phyloP scores from a whole-genome alignment of 2,113 vertebrate species.

The Triplophysa siluroides region DNA sequence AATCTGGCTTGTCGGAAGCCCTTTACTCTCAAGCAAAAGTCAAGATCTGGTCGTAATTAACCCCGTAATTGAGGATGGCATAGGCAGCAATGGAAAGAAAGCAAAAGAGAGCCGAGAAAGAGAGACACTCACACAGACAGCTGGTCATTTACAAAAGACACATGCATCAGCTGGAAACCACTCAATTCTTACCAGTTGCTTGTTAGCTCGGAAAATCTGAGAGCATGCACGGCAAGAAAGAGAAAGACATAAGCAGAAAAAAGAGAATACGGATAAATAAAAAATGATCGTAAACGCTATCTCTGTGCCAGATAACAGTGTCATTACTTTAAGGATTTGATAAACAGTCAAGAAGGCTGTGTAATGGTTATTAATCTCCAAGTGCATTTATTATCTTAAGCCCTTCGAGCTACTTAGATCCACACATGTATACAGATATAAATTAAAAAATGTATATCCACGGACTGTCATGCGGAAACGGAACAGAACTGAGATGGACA shows the following conservation, averaged over 20 bases:
- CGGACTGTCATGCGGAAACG: background rate
- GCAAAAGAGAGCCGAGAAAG: background rate
- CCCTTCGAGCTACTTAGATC: background rate
- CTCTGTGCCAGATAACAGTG: background rate
- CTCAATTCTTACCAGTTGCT: constrained; percentile 89
- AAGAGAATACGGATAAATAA: constrained; percentile 50
- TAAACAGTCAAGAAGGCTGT: constrained; percentile 19
- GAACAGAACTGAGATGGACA: background rate
- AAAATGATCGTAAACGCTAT: background rate
- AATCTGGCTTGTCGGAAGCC: constrained; percentile 18
- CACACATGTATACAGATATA: background rate
- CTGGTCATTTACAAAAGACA: constrained; percentile 49
- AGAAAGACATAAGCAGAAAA: constrained; percentile 72
- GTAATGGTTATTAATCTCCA: background rate
- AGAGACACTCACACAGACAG: constrained; percentile 9
- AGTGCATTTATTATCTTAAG: background rate
- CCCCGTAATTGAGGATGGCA: constrained; percentile 31
- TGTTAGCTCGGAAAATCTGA: constrained; percentile 92
- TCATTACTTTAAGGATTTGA: background rate
- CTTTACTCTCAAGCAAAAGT: constrained; percentile 33
- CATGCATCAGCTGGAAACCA: constrained; percentile 68
- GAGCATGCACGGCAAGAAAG: constrained; percentile 82
- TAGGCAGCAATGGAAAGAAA: constrained; percentile 30
- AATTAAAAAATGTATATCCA: background rate
- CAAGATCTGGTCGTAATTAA: background rate